These are phyloP conservation scores for Sebastes aleutianus DNA, from an alignment of 2,797 vertebrate genomes.

Conservation along the genomic window DNA sequence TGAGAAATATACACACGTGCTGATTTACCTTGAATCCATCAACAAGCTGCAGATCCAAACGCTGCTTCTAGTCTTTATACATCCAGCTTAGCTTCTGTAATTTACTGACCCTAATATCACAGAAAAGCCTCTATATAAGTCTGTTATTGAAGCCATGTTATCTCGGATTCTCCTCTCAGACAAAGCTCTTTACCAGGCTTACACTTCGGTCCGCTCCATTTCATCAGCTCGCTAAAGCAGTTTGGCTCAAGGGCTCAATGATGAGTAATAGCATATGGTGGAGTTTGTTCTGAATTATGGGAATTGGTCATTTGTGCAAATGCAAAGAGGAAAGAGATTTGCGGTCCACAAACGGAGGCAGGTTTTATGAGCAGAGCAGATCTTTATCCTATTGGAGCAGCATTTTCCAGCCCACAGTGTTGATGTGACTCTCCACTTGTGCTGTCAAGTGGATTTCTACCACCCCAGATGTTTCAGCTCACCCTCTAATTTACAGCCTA, in stretches of 20 bases:
- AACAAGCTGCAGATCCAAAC: background rate
- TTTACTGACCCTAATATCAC: constrained; percentile 35
- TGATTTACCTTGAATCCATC: background rate
- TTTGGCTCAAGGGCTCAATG: constrained; percentile 39
- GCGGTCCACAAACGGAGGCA: background rate
- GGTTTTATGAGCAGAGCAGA: constrained; percentile 7
- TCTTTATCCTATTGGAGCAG: background rate
- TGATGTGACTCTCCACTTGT: background rate
- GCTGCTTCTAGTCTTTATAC: background rate
- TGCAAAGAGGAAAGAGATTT: constrained; percentile 22
- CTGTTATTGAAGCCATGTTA: constrained; percentile 34
- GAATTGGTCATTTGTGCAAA: constrained; percentile 33
- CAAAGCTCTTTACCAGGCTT: constrained; percentile 50
- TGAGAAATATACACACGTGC: background rate
- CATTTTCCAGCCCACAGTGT: background rate
- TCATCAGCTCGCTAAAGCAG: constrained; percentile 44
- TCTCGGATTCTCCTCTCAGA: constrained; percentile 27
- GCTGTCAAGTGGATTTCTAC: background rate
- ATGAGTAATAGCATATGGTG: constrained; percentile 33
- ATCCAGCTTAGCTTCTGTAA: constrained; percentile 5
- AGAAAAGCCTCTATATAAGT: constrained; percentile 27
- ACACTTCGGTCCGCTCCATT: constrained; percentile 32
- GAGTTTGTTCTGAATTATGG: constrained; percentile 30
- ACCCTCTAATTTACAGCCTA: constrained; percentile 38
- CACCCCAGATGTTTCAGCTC: constrained; percentile 16